These are phyloP conservation scores for Diarsia dahlii DNA, from an alignment of 2,888 invertebrate species.

Conservation along the genomic window DNA sequence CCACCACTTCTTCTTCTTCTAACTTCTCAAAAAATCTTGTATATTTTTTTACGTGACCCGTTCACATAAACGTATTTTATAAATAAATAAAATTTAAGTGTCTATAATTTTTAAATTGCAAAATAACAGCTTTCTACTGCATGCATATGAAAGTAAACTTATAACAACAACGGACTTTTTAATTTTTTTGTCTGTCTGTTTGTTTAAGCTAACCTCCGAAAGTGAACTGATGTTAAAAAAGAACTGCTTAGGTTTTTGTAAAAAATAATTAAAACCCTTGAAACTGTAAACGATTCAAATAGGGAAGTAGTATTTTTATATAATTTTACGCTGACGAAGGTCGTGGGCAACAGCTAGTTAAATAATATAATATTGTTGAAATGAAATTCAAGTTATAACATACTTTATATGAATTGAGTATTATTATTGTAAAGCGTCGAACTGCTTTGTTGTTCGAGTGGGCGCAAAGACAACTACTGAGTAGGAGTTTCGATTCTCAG, in stretches of 20 bases:
- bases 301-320: neutral
- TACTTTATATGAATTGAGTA: too few relatives aligned
- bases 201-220: neutral
- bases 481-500: too few relatives aligned
- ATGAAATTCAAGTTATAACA: neutral
- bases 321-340: neutral
- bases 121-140: neutral
- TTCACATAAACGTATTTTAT: too few relatives aligned
- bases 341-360: neutral
- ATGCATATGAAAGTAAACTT: neutral
- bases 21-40: neutral
- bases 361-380: slow-evolving; percentile 2
- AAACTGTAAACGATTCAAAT: neutral
- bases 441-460: neutral
- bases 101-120: neutral
- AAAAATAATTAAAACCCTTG: neutral
- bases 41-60: too few relatives aligned
- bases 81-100: neutral
- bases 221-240: too few relatives aligned
- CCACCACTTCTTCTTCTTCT: too few relatives aligned
- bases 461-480: neutral
- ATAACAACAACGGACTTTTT: neutral
- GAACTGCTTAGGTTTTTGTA: too few relatives aligned
- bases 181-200: neutral
- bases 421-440: neutral